Evolutionary conservation across 2,888 invertebrate genomes (phyloP), one percentile per base, ranked within the genome.

Genomic region (Omphaloscelis lunosa): DNA sequence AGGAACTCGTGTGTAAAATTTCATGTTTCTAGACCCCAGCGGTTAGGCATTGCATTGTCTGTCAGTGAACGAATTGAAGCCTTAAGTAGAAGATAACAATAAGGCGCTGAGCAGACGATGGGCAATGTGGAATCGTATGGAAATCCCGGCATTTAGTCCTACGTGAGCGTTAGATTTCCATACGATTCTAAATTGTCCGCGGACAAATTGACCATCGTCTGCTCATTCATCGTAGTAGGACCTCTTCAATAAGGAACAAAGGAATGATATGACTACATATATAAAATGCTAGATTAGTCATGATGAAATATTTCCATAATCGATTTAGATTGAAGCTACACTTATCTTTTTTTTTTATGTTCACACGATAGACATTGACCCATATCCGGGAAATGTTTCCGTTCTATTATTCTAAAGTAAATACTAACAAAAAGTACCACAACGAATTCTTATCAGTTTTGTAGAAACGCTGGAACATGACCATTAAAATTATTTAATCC

Each of bases 401-500:
- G 70, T 73, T 82, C 17, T 53, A 71, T 48, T 63, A 72, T 83
- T 72, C 12, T 41, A 72, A 69, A 66, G 39, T 58, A 66, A 12
- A 48, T 58, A 41, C 39, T n/a, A 73, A 61, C 34, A 29, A 41
- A 51, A 82, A 34, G 34, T 34, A 34, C 34, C 34, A 34, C 34
- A 34, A 74, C 77, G 58, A 85, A 74, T 83, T 17, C 74, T 83
- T 86, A 83, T 86, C 86, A 66, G 23, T 66, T 15, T n/a, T 39
- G 39, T 56, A 71, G 61, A 77, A 74, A 74, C 27, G 39, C 41
- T 69, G 62, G 59, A 75, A 83, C 78, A 86, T 75, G 0, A 51
- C 71, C 65, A 75, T 74, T 69, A 41, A 58, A 70, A 69, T 68
- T n/a, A 29, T 77, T 77, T 41, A 65, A 61, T 58, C 63, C 68